Conservation (phyloP, 2,888 invertebrate species). For the Stramonita haemastoma region DNA sequence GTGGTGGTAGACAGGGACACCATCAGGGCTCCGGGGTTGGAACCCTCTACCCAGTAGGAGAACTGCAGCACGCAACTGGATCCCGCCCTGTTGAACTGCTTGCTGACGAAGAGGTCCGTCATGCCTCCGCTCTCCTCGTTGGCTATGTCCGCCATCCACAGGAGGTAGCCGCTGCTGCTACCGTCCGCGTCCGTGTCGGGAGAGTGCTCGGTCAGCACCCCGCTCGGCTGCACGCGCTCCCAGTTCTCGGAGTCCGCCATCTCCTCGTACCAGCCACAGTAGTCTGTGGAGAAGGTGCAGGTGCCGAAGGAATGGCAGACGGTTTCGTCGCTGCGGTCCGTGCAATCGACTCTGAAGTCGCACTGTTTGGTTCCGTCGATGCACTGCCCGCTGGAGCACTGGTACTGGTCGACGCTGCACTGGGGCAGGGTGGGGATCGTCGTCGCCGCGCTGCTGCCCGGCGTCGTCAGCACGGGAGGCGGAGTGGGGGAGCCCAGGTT, state of each 20-base stretch:
- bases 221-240: slow-evolving; percentile 50
- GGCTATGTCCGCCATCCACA: slow-evolving; percentile 63
- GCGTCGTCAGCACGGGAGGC: slow-evolving; percentile 48
- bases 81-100: slow-evolving; percentile 57
- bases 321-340: slow-evolving; percentile 54
- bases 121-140: slow-evolving; percentile 53
- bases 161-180: slow-evolving; percentile 65
- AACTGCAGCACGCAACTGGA: slow-evolving; percentile 67
- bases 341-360: slow-evolving; percentile 57
- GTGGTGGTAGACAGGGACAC: slow-evolving; percentile 54
- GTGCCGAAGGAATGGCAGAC: slow-evolving; percentile 56
- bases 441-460: slow-evolving; percentile 47
- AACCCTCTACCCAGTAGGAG: slow-evolving; percentile 65
- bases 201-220: slow-evolving; percentile 50
- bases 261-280: slow-evolving; percentile 68
- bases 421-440: slow-evolving; percentile 36
- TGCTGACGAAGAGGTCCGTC: slow-evolving; percentile 60
- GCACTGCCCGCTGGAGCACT: slow-evolving; percentile 59
- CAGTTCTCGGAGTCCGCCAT: slow-evolving; percentile 66
- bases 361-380: slow-evolving; percentile 53
- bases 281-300: slow-evolving; percentile 69
- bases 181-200: slow-evolving; percentile 58
- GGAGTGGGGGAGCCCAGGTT: slow-evolving; percentile 51
- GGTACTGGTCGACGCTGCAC: slow-evolving; percentile 47
- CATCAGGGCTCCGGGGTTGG: slow-evolving; percentile 55